Evolutionary conservation across 2,888 invertebrate species (phyloP).

Genomic region (Andrena marginata): DNA sequence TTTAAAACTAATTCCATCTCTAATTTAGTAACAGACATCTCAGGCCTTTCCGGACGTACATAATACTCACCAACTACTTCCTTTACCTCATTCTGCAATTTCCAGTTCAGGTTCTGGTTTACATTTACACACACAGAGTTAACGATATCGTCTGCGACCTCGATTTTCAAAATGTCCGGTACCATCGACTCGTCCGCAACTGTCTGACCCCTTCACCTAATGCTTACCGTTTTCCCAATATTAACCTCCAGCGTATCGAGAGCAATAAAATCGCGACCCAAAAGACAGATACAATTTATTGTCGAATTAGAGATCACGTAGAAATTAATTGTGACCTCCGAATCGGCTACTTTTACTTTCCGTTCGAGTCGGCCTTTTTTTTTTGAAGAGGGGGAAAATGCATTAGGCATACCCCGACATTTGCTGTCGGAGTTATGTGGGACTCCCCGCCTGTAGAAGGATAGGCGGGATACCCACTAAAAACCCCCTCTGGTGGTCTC

Average conservation of each 20-base stretch:
- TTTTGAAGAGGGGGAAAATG: no score
- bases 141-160: not conserved
- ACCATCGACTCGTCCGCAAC: not conserved
- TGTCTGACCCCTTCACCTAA: not conserved
- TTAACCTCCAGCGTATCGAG: not conserved
- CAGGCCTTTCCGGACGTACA: not conserved
- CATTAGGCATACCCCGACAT: no score
- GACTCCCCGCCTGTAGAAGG: no score
- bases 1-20: not conserved
- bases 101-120: not conserved
- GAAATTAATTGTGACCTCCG: not conserved
- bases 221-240: not conserved
- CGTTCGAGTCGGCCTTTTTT: no score
- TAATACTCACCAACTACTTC: not conserved
- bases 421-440: no score
- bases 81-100: not conserved
- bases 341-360: not conserved
- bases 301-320: not conserved
- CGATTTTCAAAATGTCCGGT: not conserved
- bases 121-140: not conserved
- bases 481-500: no score
- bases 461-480: no score
- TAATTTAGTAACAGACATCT: not conserved
- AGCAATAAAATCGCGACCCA: not conserved
- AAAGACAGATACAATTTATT: not conserved